Evolutionary conservation across 2,113 vertebrate genomes (phyloP).

Genomic region (Crotophaga sulcirostris): DNA sequence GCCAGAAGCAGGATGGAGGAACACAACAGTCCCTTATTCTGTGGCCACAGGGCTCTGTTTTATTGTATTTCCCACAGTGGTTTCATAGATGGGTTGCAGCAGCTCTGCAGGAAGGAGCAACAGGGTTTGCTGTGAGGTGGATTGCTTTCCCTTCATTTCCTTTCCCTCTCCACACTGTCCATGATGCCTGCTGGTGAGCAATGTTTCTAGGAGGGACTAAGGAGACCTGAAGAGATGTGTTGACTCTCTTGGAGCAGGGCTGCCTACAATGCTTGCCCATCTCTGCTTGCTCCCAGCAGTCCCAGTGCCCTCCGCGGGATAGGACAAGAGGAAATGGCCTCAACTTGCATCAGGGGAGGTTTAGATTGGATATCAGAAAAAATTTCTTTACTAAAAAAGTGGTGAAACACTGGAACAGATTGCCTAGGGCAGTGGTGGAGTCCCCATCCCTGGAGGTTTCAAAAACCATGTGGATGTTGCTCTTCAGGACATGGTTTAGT

Average conservation of each 20-base stretch:
- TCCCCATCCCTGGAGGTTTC: no score
- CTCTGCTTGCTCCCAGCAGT: background rate
- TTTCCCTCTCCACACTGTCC: background rate
- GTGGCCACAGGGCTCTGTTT: fast-evolving
- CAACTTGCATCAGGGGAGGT: no score
- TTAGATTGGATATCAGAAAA: no score
- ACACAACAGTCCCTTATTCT: fast-evolving
- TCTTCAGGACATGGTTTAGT: no score
- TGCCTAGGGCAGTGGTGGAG: no score
- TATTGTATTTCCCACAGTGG: background rate
- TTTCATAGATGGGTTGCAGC: fast-evolving
- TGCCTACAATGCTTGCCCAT: background rate
- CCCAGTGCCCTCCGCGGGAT: background rate
- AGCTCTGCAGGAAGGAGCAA: fast-evolving
- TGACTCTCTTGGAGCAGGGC: background rate
- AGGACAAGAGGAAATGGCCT: no score
- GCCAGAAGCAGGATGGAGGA: background rate
- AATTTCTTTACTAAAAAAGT: no score
- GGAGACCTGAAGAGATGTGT: background rate
- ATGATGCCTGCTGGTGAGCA: background rate
- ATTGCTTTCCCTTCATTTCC: background rate
- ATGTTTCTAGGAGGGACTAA: background rate
- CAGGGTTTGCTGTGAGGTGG: background rate
- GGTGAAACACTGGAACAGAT: no score
- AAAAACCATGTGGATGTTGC: no score